Conservation (phyloP, 2,113 vertebrate genomes). For the Dipodomys spectabilis region DNA sequence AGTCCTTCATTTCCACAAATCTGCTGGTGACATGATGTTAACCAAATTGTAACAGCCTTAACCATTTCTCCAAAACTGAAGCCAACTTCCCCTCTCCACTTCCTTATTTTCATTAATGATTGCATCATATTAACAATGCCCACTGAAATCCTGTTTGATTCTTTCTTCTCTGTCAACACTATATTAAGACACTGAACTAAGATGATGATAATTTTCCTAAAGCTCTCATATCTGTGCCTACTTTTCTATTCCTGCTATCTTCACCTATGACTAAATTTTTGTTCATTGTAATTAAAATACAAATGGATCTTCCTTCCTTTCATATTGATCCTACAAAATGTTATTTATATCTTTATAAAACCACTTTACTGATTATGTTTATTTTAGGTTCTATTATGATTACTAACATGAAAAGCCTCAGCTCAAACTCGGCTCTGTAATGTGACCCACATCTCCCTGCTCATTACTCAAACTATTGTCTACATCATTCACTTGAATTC, state of each 20-base stretch:
- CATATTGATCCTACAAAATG: background rate
- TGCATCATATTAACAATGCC: background rate
- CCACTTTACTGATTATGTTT: background rate
- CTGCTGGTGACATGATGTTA: background rate
- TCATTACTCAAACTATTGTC: background rate
- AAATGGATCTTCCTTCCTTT: background rate
- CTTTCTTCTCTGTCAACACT: background rate
- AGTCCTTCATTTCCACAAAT: conserved; percentile 29
- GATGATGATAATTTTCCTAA: background rate
- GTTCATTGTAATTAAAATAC: background rate
- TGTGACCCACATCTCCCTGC: background rate
- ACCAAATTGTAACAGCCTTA: background rate
- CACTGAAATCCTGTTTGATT: background rate
- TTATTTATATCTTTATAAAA: background rate
- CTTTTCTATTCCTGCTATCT: background rate
- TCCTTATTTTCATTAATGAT: conserved; percentile 50
- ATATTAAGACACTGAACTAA: background rate
- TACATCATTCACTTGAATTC: background rate
- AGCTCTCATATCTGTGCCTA: background rate
- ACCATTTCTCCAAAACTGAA: conserved; percentile 25
- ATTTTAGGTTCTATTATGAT: conserved; percentile 16
- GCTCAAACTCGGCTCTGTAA: background rate
- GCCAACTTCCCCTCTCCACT: conserved; percentile 46
- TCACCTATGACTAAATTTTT: background rate
- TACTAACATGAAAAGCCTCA: background rate